Percentiles rank a stretch among this genome's conserved stretches.
Conservation (phyloP, 2,888 invertebrate species). For the Drosophila monieri region DNA sequence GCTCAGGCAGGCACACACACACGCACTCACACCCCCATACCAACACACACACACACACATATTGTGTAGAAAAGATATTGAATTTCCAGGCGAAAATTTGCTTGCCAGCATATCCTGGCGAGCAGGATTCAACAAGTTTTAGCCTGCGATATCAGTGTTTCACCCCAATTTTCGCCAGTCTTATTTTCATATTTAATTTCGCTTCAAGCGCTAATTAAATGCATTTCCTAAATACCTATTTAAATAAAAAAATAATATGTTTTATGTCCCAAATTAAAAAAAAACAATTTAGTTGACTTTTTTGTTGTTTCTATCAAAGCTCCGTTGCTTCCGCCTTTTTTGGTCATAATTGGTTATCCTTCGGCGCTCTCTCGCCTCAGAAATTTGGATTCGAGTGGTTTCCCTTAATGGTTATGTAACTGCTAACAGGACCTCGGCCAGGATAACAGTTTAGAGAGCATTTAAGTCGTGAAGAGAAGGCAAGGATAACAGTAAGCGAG, state of each 20-base stretch:
- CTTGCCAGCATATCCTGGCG: constrained; percentile 23
- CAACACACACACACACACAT: constrained; percentile 11
- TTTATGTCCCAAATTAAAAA: background rate
- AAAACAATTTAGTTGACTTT: background rate
- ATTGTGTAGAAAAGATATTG: constrained; percentile 51
- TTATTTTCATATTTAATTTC: background rate
- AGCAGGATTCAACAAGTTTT: constrained; percentile 62
- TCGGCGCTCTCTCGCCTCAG: constrained; percentile 6
- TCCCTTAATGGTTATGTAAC: constrained; percentile 40
- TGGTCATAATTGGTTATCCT: constrained; percentile 27
- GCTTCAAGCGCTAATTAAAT: background rate
- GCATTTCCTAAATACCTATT: background rate
- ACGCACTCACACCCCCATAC: constrained; percentile 5
- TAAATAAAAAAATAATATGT: background rate
- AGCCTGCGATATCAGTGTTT: constrained; percentile 7
- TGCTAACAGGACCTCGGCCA: background rate
- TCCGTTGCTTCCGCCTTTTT: constrained; percentile 1
- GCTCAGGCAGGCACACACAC: constrained; percentile 56
- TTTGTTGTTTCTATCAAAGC: constrained; percentile 10
- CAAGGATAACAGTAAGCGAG: constrained; percentile 8
- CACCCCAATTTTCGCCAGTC: constrained; percentile 2
- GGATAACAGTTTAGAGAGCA: constrained; percentile 3
- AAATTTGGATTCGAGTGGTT: constrained; percentile 5
- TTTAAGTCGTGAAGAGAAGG: background rate
- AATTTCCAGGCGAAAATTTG: constrained; percentile 52